These are phyloP conservation scores for Galaxea fascicularis DNA, from an alignment of 92 coral and sea anemone species.

Conservation along the genomic window DNA sequence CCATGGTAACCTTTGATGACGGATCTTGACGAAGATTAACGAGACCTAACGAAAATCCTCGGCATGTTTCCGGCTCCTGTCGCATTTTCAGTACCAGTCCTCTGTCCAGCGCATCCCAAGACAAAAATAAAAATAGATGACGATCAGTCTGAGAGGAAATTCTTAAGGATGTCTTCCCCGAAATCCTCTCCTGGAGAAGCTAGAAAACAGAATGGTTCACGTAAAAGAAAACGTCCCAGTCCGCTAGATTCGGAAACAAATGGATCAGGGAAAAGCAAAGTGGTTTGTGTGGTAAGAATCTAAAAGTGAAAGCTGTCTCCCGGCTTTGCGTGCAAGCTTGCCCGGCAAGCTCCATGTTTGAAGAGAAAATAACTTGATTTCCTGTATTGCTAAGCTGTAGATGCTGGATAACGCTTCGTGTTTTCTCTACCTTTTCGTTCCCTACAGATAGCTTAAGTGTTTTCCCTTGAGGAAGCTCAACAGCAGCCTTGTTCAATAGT, in stretches of 20 bases:
- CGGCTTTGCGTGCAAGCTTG: background rate
- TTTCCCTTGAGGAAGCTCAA: background rate
- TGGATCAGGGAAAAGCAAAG: constrained; percentile 44
- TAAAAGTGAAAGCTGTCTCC: background rate
- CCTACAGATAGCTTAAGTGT: background rate
- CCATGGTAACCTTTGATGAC: constrained; percentile 64
- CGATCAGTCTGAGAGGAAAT: background rate
- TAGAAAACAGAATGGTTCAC: constrained; percentile 41
- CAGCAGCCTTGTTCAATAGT: background rate
- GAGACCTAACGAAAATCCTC: background rate
- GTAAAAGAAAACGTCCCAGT: constrained; percentile 69
- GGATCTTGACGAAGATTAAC: background rate
- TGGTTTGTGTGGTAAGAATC: constrained; percentile 48
- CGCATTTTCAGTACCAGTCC: constrained; percentile 30
- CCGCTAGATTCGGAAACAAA: constrained; percentile 43
- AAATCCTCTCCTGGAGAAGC: constrained; percentile 30
- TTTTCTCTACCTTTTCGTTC: background rate
- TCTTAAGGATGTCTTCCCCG: constrained; percentile 36
- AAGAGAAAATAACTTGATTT: background rate
- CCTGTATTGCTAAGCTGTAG: background rate
- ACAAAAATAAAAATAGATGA: background rate
- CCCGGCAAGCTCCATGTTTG: background rate
- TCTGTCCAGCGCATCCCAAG: background rate
- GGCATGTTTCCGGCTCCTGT: background rate
- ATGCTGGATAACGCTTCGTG: background rate